Conservation (phyloP, 2,113 vertebrate genomes). For the Vicugna pacos region DNA sequence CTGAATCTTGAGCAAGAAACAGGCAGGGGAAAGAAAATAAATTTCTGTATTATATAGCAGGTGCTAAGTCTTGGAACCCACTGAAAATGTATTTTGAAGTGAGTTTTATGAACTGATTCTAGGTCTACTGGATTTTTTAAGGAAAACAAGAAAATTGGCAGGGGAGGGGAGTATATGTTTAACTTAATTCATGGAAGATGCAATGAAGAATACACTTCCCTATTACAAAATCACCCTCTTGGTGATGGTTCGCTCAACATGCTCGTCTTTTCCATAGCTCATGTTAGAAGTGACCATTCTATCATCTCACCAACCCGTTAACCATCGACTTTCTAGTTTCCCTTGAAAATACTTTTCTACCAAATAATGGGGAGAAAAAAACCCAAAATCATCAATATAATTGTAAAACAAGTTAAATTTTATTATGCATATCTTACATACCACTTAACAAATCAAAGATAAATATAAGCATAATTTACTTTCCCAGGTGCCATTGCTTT, state of each 20-base stretch:
- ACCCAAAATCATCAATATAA: not conserved
- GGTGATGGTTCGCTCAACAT: not conserved
- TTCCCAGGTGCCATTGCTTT: not conserved
- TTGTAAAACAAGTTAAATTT: slow-evolving; percentile 19
- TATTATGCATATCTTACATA: slow-evolving; percentile 20
- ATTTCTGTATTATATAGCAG: not conserved
- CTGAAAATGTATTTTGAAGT: slow-evolving; percentile 27
- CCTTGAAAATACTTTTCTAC: not conserved
- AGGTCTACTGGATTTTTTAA: not conserved
- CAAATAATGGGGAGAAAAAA: not conserved
- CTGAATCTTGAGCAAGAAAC: not conserved
- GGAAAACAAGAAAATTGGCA: not conserved
- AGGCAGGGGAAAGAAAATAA: not conserved
- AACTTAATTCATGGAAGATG: not conserved
- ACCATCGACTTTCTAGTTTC: not conserved
- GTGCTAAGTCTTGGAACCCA: slow-evolving; percentile 12
- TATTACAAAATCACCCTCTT: not conserved
- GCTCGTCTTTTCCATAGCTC: not conserved
- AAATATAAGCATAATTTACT: slow-evolving; percentile 9
- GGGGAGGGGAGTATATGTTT: not conserved
- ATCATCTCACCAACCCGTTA: not conserved
- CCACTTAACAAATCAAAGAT: not conserved
- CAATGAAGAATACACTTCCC: not conserved
- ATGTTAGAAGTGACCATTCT: not conserved
- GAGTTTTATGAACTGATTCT: slow-evolving; percentile 14